Conservation (phyloP, 1,140 invertebrate genomes). For the Drosophila pseudoobscura region DNA sequence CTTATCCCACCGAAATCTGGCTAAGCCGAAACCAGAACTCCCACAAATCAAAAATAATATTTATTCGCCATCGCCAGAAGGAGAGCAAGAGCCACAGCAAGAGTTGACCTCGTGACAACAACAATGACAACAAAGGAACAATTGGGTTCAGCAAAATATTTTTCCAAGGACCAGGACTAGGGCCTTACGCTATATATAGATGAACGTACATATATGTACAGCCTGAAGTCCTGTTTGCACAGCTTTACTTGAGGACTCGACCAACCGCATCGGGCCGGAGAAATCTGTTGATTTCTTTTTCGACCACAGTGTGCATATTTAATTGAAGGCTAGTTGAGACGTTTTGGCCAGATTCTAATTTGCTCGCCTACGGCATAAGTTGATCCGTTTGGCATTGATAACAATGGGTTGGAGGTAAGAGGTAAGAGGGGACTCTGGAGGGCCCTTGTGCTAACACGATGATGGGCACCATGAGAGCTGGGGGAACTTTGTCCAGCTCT, state of each 20-base stretch:
- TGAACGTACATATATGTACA: conserved; percentile 5
- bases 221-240: conserved; percentile 24
- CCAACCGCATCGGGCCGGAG: conserved; percentile 2
- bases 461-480: conserved; percentile 43
- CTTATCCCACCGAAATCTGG: conserved; percentile 7
- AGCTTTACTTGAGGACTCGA: conserved; percentile 38
- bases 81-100: neutral
- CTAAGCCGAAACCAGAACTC: conserved; percentile 18
- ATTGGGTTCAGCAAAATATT: conserved; percentile 57
- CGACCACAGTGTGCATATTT: conserved; percentile 43
- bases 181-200: conserved; percentile 24
- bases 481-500: conserved; percentile 21
- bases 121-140: conserved; percentile 50
- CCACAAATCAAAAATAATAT: conserved; percentile 19
- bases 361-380: conserved; percentile 10
- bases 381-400: conserved; percentile 1
- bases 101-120: conserved; percentile 49
- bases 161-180: conserved; percentile 3
- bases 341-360: conserved; percentile 31
- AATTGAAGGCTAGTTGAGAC: conserved; percentile 43
- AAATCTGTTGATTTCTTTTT: neutral
- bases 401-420: neutral
- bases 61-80: conserved; percentile 13
- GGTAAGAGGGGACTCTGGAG: neutral
- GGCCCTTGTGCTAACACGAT: conserved; percentile 19